Evolutionary conservation across 2,113 vertebrate genomes (phyloP).

Genomic region (Takifugu flavidus): DNA sequence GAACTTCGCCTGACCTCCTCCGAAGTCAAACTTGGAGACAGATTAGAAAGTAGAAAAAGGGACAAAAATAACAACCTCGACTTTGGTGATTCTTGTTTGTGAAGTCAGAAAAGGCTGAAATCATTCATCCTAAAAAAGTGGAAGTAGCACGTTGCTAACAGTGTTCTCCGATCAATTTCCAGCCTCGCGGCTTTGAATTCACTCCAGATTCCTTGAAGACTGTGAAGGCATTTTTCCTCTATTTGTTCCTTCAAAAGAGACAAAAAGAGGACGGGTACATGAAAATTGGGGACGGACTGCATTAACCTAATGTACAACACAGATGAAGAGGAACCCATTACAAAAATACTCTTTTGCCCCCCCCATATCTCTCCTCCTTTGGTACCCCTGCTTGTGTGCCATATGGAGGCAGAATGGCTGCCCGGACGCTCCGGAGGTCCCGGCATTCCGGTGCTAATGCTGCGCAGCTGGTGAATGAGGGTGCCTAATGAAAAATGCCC

Average conservation of each 20-base stretch:
- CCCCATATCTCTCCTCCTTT: slow-evolving; percentile 21
- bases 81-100: slow-evolving; percentile 36
- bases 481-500: slow-evolving; percentile 70
- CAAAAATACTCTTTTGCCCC: slow-evolving; percentile 40
- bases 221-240: slow-evolving; percentile 19
- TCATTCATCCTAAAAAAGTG: slow-evolving; percentile 49
- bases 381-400: slow-evolving; percentile 43
- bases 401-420: slow-evolving; percentile 72
- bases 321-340: slow-evolving; percentile 15
- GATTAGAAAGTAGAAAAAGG: slow-evolving; percentile 55
- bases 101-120: slow-evolving; percentile 46
- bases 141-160: slow-evolving; percentile 45
- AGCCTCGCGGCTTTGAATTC: slow-evolving; percentile 42
- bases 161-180: slow-evolving; percentile 41
- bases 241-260: slow-evolving; percentile 5
- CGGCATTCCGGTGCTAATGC: slow-evolving; percentile 69
- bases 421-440: slow-evolving; percentile 61
- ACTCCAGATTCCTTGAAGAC: slow-evolving; percentile 41
- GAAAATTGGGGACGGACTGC: slow-evolving; percentile 6
- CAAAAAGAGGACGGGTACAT: slow-evolving; percentile 16
- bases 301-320: slow-evolving; percentile 22
- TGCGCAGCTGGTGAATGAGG: slow-evolving; percentile 68
- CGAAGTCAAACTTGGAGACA: slow-evolving; percentile 58
- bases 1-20: slow-evolving; percentile 54
- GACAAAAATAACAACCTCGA: slow-evolving; percentile 31